Percentiles rank a stretch among this genome's conserved stretches.
These are phyloP conservation scores for Spilosoma lubricipeda DNA, from an alignment of 2,888 invertebrate species.

Conservation along the genomic window DNA sequence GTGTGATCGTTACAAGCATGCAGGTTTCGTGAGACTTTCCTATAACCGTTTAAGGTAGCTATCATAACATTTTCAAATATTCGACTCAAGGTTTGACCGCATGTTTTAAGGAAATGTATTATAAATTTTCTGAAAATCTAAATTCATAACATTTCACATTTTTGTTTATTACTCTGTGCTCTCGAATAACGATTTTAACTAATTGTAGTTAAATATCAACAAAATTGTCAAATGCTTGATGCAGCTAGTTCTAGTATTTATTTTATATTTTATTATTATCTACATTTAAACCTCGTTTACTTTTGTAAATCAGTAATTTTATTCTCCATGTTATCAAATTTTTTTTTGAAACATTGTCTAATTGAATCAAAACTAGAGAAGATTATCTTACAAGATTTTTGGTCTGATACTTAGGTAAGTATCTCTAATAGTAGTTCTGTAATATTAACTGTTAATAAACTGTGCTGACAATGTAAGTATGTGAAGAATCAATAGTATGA, in stretches of 20 bases:
- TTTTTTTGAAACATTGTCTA: not conserved
- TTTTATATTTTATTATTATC: too few relatives aligned
- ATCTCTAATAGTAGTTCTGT: slow-evolving; percentile 59
- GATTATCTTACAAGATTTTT: slow-evolving; percentile 13
- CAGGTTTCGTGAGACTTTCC: slow-evolving; percentile 69
- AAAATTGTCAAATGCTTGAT: not conserved
- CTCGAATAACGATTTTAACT: not conserved
- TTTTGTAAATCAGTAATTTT: not conserved
- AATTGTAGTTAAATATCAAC: not conserved
- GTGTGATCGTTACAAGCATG: slow-evolving; percentile 68
- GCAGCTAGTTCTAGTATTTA: not conserved
- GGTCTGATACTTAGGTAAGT: slow-evolving; percentile 51
- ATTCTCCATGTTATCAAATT: not conserved
- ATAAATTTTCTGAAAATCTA: not conserved
- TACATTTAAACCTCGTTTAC: too few relatives aligned
- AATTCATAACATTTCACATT: not conserved
- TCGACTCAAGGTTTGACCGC: slow-evolving; percentile 15
- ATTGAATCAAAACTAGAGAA: not conserved
- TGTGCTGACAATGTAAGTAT: slow-evolving; percentile 72
- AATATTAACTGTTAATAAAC: slow-evolving; percentile 70
- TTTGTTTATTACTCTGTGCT: not conserved
- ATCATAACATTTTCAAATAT: slow-evolving; percentile 61
- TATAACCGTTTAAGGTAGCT: slow-evolving; percentile 62
- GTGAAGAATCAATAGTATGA: slow-evolving; percentile 78
- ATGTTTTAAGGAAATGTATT: not conserved